phyloP scores from a whole-genome alignment of 2,113 vertebrate species.

The Dromaius novaehollandiae region DNA sequence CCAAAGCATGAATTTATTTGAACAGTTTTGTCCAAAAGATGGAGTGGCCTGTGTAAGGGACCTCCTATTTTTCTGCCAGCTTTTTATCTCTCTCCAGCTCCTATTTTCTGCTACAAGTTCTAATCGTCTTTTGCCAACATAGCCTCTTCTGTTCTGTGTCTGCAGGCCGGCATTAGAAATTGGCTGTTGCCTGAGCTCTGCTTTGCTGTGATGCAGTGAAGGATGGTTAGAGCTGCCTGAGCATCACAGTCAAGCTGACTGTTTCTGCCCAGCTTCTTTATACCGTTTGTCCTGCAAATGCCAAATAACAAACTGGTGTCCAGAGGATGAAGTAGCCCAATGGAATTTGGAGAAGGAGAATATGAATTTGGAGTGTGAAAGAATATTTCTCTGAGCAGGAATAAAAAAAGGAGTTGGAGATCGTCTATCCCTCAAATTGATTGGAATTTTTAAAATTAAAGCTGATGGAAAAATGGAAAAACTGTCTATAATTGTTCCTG shows the following conservation, averaged over 20 bases:
- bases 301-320: background rate
- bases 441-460: background rate
- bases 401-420: background rate
- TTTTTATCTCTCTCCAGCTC: background rate
- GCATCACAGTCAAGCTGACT: background rate
- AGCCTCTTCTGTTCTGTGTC: background rate
- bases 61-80: background rate
- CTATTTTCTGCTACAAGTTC: background rate
- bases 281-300: background rate
- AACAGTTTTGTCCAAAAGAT: background rate
- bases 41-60: background rate
- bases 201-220: background rate
- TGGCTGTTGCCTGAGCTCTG: background rate
- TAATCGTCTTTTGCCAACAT: background rate
- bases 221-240: background rate
- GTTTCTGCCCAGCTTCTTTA: background rate
- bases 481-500: fast-evolving
- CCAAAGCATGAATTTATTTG: background rate
- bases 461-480: background rate
- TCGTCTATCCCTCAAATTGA: background rate
- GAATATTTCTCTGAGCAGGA: background rate
- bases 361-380: background rate
- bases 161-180: background rate
- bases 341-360: background rate
- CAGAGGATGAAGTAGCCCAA: background rate